Evolutionary conservation across 2,888 invertebrate species (phyloP), one percentile per base, ranked within the genome.

Genomic region (Lordiphosa andalusiaca): DNA sequence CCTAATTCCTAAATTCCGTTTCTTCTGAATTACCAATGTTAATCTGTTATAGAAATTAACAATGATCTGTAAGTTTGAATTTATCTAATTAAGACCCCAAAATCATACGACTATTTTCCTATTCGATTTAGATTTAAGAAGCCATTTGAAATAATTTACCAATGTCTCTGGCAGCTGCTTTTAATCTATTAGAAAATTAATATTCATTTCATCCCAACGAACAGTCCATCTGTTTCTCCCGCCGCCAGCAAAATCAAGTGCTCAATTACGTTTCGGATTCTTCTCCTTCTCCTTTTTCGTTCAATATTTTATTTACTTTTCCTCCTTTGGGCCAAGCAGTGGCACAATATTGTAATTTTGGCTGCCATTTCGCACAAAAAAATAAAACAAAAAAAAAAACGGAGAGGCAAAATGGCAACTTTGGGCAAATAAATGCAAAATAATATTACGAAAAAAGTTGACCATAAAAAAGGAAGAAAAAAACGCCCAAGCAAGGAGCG

Each of bases 381-480:
- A 53, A 10, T 7, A 40, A 40, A 39, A 35, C n/a, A 12, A 37
- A 37, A 33, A 25, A 51, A 67, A 51, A 67, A 57, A 40, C 47
- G 44, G 39, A 41, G 41, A 12, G 36, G 44, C 33, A 66, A 59
- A 54, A 67, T 53, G 30, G 30, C 55, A 63, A 85, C 69, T 71
- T 52, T 81, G 71, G 46, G 75, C 76, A 83, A 83, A 85, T 81
- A 85, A 84, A 83, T 81, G 82, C 73, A 73, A 84, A 85, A 84
- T 84, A 81, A 81, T 85, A 77, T 84, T 66, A 73, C 81, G 70
- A 77, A 85, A 85, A 85, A 85, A 85, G 85, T 81, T 85, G 69
- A 80, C 77, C 72, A 60, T 72, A 58, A 51, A 71, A 74, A 6
- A 12, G 3, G 3, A 2, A 19, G 6, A 12, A 4, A 2, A 19